Base-by-base conservation (phyloP, 2,888 invertebrate species). In the Euzophera pinguis region DNA sequence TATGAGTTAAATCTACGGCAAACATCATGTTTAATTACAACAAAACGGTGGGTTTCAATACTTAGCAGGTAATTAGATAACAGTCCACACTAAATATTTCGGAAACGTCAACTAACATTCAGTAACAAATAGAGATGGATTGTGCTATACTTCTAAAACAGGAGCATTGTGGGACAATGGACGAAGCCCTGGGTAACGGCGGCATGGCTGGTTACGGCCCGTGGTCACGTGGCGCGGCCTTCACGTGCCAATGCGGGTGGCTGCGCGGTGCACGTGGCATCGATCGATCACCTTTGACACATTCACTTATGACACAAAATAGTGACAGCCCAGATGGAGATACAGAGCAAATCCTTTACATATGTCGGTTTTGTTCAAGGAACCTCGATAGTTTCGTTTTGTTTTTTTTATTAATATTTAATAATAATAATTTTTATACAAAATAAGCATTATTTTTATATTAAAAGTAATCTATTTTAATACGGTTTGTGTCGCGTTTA, bases 251-350 rank as follows among this genome's bases (percentile, higher is more conserved):
- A 42, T n/a, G n/a, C n/a, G 47, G 41, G 22, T 22, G 17, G 41
- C 17, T 50, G 52, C 53, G 13, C 37, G 54, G 8, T 1, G 49
- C 55, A 57, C 57, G 60, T 59, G 60, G 53, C 51, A 1, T 39
- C 58, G 55, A 69, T 70, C 69, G 70, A 73, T 65, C 71, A 53
- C 61, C 54, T 10, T 5, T 32, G 32, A 34, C 45, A 34, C 43
- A 32, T 29, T 45, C 22, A 32, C 32, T 4, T 22, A 22, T 3
- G 22, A 22, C 22, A 32, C 32, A 7, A 32, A 7, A 32, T 32
- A 32, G 8, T 32, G 32, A 32, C 10, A 10, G 32, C 10, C 7
- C 32, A 32, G 32, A 32, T 32, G 32, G 10, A 32, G 7, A 32
- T 9, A 4, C 8, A 9, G 10, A 9, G 3, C 10, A 32, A 2